These are phyloP conservation scores for Cephus pulcher DNA, from an alignment of 2,888 invertebrate genomes.

Conservation along the genomic window DNA sequence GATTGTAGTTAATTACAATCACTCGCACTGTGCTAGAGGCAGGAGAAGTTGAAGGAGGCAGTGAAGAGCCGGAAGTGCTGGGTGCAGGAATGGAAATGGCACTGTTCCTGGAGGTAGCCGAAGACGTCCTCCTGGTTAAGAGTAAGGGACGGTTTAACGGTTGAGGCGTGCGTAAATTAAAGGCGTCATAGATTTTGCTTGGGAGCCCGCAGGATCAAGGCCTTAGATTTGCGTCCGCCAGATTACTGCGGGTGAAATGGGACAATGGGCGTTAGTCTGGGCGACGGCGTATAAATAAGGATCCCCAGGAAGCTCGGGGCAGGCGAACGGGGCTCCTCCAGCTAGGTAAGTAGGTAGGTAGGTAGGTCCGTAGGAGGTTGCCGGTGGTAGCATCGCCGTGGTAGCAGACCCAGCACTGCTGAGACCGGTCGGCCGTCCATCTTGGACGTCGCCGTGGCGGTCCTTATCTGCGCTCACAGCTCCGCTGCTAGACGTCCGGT, in stretches of 20 bases:
- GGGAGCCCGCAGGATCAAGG: constrained; percentile 66
- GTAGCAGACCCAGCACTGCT: constrained; percentile 38
- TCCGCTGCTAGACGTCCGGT: constrained; percentile 65
- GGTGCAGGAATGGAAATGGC: not conserved
- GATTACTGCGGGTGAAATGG: constrained; percentile 65
- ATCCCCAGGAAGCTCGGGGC: constrained; percentile 61
- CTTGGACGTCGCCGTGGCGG: constrained; percentile 65
- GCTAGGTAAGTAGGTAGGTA: not conserved
- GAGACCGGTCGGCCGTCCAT: constrained; percentile 65
- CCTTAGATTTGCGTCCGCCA: constrained; percentile 67
- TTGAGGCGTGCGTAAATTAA: constrained; percentile 59
- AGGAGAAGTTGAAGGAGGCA: not conserved
- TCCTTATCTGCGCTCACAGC: constrained; percentile 67
- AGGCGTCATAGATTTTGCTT: constrained; percentile 65
- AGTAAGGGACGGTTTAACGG: constrained; percentile 11
- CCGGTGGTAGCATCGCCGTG: constrained; percentile 42
- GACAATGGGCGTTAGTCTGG: constrained; percentile 66
- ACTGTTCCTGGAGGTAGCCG: not conserved
- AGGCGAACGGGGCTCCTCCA: constrained; percentile 28
- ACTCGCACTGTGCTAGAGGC: not conserved
- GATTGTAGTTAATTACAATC: not conserved
- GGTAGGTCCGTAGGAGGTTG: constrained; percentile 43
- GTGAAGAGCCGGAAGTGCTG: not conserved
- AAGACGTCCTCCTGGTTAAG: not conserved
- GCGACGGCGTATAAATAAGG: constrained; percentile 64